Evolutionary conservation across 2,888 invertebrate genomes (phyloP), one percentile per base, ranked within the genome.

Genomic region (Drosophila leonis): DNA sequence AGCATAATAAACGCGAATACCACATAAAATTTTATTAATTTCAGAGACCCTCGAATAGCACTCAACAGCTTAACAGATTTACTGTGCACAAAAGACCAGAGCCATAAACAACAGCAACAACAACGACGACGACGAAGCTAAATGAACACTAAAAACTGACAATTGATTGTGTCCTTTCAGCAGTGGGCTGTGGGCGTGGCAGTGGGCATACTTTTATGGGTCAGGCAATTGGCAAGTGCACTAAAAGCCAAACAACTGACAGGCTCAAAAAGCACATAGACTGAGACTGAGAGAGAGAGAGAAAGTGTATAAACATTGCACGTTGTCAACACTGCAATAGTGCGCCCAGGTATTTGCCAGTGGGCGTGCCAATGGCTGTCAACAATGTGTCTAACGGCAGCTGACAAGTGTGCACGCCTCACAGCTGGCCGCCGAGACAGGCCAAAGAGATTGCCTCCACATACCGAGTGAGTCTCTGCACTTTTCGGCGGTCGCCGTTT

Each of bases 351-450:
- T 74, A 76, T 78, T 51, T 63, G 64, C 81, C 54, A 54, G 65
- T 73, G 54, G 71, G 63, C 79, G 74, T 69, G 51, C 54, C 54
- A 71, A 0, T 37, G 39, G 42, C 86, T 85, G 88, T 85, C 88
- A 85, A 78, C 85, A 85, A 72, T 81, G 83, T 81, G 81, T 81
- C 85, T 82, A 82, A 73, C 79, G 77, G 73, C 82, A 77, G 77
- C 83, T 86, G 86, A 88, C 88, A 88, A 88, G 82, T 86, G 88
- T 80, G 81, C 77, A 82, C 88, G 86, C 86, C 86, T 78, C 74
- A 63, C 86, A 85, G 80, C 78, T 82, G 84, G 74, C 81, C 59
- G 52, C 20, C 51, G 67, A 62, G 66, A 51, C 65, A 31, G 56
- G 72, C 56, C 82, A 84, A 78, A 78, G 71, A 52, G 31, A 52